Conservation (phyloP, 2,888 invertebrate genomes). For the Pollenia angustigena region DNA sequence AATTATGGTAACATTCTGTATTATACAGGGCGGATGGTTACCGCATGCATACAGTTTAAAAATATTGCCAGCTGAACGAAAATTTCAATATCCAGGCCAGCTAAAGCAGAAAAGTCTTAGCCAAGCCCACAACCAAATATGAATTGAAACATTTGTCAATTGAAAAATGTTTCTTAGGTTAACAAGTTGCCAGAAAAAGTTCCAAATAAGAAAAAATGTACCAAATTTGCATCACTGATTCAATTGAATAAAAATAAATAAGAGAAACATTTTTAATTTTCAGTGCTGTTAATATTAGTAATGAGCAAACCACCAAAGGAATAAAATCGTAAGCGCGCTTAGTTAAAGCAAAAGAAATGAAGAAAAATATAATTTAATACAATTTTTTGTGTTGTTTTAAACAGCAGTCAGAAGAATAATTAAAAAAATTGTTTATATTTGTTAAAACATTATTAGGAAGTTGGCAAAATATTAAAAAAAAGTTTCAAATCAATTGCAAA, state of each 20-base stretch:
- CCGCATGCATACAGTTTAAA: no score
- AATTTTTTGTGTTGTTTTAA: slow-evolving; percentile 3
- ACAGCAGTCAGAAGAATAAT: slow-evolving; percentile 16
- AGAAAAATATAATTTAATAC: neutral
- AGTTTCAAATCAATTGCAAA: slow-evolving; percentile 4
- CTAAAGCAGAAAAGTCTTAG: no score
- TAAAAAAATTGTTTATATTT: neutral
- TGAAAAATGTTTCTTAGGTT: no score
- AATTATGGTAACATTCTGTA: no score
- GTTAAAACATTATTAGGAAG: slow-evolving; percentile 10
- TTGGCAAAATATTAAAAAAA: neutral
- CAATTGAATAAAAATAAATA: neutral
- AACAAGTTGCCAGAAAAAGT: no score
- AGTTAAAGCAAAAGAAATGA: slow-evolving; percentile 11
- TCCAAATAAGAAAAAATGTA: neutral
- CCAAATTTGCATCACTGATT: neutral
- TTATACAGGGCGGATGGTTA: no score
- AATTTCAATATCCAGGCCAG: no score
- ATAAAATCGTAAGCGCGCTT: slow-evolving; percentile 42
- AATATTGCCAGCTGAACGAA: no score
- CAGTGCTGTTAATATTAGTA: slow-evolving; percentile 56
- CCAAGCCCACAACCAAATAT: no score
- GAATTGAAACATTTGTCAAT: no score
- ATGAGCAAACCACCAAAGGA: slow-evolving; percentile 43
- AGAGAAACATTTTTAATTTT: slow-evolving; percentile 27